Base-by-base conservation (phyloP, 2,888 invertebrate genomes). In the Acrobasis suavella region DNA sequence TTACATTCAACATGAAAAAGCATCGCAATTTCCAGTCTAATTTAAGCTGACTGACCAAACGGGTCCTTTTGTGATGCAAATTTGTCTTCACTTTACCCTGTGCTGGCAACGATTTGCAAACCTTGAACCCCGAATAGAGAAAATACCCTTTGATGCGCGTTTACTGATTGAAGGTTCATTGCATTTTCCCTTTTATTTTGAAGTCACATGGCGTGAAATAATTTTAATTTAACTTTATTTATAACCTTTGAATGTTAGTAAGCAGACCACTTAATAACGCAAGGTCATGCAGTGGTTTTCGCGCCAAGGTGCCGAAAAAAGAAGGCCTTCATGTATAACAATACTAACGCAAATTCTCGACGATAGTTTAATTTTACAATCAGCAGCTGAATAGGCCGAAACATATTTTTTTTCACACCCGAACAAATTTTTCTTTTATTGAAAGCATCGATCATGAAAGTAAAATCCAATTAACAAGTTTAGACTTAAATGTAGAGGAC, bases 21-120 rank as follows among this genome's bases (percentile, higher is more conserved):
- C 54, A 5, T 15, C n/a, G 10, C 55, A 61, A 61, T 51, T 58
- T 42, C 46, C 58, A 61, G 46, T 64, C 59, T 58, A 62, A 63
- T 62, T 60, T 60, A 68, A 62, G 65, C 67, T 65, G 58, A 58
- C 63, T 60, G 64, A 60, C 65, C 65, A 64, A 59, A 62, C 52
- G 60, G 50, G 50, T 50, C 65, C 69, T 55, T 72, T 72, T 73
- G 72, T 64, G 16, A 73, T 73, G 72, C 67, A 73, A 72, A 73
- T 70, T 51, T 22, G 15, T 60, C 58, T 62, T 54, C 32, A 60
- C 63, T 64, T 58, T 62, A 50, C 46, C 61, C 58, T 46, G 54
- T 46, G 56, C 37, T 3, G 38, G 51, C 67, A 64, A 65, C 64
- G 68, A 67, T 69, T 69, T 67, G 61, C 61, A 58, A 59, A 59